Evolutionary conservation across 2,888 invertebrate species (phyloP).

Genomic region (Harpalus rubripes): DNA sequence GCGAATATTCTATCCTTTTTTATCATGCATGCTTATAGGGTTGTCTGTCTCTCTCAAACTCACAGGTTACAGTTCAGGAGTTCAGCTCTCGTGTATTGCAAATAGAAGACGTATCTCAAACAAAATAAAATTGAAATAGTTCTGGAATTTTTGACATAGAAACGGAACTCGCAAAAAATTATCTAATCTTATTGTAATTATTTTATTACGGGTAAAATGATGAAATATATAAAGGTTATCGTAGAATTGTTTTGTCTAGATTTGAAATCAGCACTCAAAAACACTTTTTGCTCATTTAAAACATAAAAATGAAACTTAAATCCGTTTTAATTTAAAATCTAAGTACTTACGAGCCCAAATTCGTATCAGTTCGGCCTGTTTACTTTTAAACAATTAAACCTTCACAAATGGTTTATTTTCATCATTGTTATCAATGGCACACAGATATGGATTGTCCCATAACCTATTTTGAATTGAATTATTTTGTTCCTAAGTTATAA

Average conservation of each 20-base stretch:
- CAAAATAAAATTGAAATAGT: neutral
- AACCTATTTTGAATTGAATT: too few species aligned
- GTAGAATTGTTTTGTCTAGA: neutral
- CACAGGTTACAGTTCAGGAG: neutral
- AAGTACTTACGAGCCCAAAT: too few species aligned
- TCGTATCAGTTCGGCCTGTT: too few species aligned
- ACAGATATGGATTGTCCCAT: too few species aligned
- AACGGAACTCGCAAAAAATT: neutral
- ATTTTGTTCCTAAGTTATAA: too few species aligned
- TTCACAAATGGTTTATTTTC: too few species aligned
- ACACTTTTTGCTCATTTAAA: too few species aligned
- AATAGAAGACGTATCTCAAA: neutral
- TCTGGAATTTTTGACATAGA: neutral
- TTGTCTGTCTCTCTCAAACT: neutral
- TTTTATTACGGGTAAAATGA: neutral
- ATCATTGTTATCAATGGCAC: too few species aligned
- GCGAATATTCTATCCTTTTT: neutral
- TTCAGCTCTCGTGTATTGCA: neutral
- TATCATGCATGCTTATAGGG: neutral
- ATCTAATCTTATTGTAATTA: neutral
- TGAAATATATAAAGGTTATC: conserved; percentile 5
- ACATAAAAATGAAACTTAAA: too few species aligned
- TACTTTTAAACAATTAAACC: too few species aligned
- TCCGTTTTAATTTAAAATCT: too few species aligned
- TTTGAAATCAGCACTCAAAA: neutral